phyloP scores from a whole-genome alignment of 2,888 invertebrate species.

The Drepanosiphum platanoidis region DNA sequence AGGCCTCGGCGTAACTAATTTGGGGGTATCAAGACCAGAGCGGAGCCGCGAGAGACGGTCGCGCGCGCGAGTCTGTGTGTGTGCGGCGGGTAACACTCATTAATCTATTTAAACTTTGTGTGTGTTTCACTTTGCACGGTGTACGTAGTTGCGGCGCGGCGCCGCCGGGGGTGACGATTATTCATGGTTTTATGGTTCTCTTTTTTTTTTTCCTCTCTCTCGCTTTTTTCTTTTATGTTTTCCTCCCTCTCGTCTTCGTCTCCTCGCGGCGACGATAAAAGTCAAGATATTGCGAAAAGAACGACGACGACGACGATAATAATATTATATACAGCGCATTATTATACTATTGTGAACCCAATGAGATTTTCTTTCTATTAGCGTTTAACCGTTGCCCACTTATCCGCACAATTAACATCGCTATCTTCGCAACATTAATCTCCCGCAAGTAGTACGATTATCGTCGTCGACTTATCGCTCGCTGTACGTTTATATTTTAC shows the following conservation, averaged over 20 bases:
- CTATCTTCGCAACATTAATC: neutral
- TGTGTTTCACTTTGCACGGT: conserved; percentile 26
- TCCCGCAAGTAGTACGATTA: neutral
- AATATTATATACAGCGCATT: no score
- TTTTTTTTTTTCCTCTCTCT: neutral
- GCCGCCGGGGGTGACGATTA: conserved; percentile 31
- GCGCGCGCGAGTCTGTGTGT: neutral
- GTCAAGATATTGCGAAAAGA: neutral
- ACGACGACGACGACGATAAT: neutral
- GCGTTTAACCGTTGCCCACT: neutral
- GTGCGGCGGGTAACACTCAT: conserved; percentile 26
- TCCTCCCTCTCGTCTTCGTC: no score
- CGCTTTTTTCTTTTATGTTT: neutral
- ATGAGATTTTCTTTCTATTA: neutral
- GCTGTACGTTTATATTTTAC: neutral
- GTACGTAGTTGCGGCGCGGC: neutral
- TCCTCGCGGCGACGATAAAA: neutral
- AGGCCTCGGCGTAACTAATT: conserved; percentile 50
- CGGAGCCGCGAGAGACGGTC: conserved; percentile 2
- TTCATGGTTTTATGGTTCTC: conserved; percentile 14
- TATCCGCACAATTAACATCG: conserved; percentile 18
- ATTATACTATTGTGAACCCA: neutral
- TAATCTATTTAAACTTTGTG: conserved; percentile 57
- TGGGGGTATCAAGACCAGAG: conserved; percentile 49
- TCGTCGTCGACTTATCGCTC: neutral